Evolutionary conservation across 2,113 vertebrate genomes (phyloP).

Genomic region (Emydocephalus ijimae): DNA sequence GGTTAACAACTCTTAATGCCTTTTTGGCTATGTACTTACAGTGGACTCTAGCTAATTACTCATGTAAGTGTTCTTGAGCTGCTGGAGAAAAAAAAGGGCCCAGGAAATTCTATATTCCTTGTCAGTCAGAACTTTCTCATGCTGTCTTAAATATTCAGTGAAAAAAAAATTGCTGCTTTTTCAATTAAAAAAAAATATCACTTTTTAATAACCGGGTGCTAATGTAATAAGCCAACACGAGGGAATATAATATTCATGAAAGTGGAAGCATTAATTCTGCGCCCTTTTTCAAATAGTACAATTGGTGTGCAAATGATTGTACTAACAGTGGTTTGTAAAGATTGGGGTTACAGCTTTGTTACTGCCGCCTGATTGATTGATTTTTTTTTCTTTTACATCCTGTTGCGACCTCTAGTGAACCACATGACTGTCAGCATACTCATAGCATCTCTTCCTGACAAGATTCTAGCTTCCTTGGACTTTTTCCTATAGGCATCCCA

Average conservation of each 20-base stretch:
- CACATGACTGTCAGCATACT: constrained; percentile 36
- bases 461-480: not conserved
- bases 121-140: not conserved
- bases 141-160: rapidly evolving
- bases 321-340: rapidly evolving
- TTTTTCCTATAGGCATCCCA: not conserved
- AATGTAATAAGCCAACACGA: not conserved
- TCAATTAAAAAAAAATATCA: not conserved
- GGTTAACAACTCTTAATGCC: no score
- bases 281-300: rapidly evolving
- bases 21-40: no score
- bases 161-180: rapidly evolving
- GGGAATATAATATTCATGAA: not conserved
- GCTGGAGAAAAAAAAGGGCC: not conserved
- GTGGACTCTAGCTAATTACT: not conserved
- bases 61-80: not conserved
- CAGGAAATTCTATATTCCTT: not conserved
- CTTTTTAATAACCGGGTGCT: not conserved
- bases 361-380: constrained; percentile 17
- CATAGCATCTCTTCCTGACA: constrained; percentile 15
- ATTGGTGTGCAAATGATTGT: rapidly evolving
- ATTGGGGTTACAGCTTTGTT: not conserved
- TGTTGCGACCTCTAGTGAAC: constrained; percentile 74
- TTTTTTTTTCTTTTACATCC: constrained; percentile 63
- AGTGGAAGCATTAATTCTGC: not conserved